Conservation (phyloP, 2,113 vertebrate genomes). For the Ancistrus triradiatus region DNA sequence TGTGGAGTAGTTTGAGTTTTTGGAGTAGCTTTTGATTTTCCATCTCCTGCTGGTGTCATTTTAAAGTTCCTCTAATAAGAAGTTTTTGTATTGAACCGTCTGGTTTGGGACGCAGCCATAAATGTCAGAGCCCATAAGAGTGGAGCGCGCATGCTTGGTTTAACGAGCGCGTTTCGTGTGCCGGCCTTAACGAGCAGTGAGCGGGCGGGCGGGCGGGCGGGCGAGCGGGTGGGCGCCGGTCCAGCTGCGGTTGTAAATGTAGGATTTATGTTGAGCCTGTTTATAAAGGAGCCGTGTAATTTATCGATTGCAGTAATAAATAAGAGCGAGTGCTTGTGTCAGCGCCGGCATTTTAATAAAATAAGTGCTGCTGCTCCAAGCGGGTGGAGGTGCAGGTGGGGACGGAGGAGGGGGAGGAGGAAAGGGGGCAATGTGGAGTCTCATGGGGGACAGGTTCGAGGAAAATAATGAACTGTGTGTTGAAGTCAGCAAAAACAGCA, state of each 20-base stretch:
- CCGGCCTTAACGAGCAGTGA: too few species aligned
- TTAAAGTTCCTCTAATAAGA: too few species aligned
- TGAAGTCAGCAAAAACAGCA: background rate
- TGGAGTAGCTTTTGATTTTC: too few species aligned
- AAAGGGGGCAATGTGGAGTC: background rate
- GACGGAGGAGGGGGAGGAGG: too few species aligned
- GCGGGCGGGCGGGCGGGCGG: background rate
- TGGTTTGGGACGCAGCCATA: too few species aligned
- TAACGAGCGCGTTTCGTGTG: too few species aligned
- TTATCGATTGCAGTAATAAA: slow-evolving; percentile 17
- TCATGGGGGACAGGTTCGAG: too few species aligned
- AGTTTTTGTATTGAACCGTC: too few species aligned
- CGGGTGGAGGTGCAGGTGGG: background rate
- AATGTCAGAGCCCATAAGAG: too few species aligned
- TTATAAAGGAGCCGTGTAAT: slow-evolving; percentile 12
- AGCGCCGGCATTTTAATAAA: slow-evolving; percentile 11
- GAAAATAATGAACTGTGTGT: slow-evolving; percentile 6
- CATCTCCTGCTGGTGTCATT: too few species aligned
- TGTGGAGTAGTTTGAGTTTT: too few species aligned
- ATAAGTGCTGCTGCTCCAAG: slow-evolving; percentile 6
- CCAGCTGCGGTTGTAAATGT: background rate
- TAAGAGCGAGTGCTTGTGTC: slow-evolving; percentile 9
- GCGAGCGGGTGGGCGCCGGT: background rate
- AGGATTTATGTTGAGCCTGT: slow-evolving; percentile 2
- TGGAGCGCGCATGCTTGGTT: too few species aligned